Conservation (phyloP, 2,797 vertebrate species). For the Varecia variegata region DNA sequence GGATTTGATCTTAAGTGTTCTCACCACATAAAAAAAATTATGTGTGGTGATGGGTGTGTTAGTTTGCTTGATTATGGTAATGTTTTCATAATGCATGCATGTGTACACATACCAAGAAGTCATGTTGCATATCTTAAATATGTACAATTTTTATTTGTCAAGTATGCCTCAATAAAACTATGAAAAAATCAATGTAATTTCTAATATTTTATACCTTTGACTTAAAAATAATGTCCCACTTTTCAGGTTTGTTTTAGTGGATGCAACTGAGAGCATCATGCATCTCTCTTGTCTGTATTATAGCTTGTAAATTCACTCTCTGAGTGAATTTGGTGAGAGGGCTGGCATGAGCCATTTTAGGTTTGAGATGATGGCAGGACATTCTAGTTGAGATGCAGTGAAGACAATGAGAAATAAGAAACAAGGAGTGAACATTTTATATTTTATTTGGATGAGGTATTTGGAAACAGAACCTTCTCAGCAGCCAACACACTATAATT, state of each 20-base stretch:
- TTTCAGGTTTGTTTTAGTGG: slow-evolving; percentile 1
- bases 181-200: neutral
- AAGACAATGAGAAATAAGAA: neutral
- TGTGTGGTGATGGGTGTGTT: neutral
- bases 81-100: neutral
- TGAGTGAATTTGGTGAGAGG: neutral
- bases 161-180: neutral
- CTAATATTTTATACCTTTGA: neutral
- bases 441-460: slow-evolving; percentile 17
- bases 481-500: neutral
- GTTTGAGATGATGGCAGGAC: neutral
- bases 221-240: neutral
- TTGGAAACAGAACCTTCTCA: neutral
- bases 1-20: neutral
- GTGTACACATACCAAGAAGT: neutral
- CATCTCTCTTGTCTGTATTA: neutral
- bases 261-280: neutral
- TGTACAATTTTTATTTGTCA: neutral
- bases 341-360: neutral
- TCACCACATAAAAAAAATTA: neutral
- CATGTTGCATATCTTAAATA: neutral
- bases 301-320: neutral
- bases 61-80: neutral
- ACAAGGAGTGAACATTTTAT: neutral
- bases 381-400: neutral